phyloP scores from a whole-genome alignment of 2,888 invertebrate species.

The Melieria picta region DNA sequence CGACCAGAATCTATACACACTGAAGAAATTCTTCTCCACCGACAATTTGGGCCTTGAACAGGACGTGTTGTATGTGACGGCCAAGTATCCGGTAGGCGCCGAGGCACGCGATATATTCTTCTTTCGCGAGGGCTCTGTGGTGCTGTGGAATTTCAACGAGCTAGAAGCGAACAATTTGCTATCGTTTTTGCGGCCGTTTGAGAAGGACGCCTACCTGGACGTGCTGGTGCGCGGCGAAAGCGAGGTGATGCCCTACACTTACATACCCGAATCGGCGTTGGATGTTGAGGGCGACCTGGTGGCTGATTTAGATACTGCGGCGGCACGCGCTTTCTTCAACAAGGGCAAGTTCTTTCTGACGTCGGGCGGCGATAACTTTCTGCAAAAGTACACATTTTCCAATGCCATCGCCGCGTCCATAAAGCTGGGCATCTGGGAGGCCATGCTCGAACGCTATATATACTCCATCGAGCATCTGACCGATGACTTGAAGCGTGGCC shows the following conservation, averaged over 20 bases:
- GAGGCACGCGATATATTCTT: constrained; percentile 89
- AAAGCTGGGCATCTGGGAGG: constrained; percentile 94
- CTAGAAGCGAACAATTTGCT: constrained; percentile 82
- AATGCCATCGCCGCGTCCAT: constrained; percentile 94
- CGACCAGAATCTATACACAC: constrained; percentile 81
- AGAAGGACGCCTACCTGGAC: constrained; percentile 76
- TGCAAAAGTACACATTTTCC: constrained; percentile 94
- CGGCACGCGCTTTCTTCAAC: constrained; percentile 64
- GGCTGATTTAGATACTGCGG: constrained; percentile 47
- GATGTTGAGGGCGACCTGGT: constrained; percentile 65
- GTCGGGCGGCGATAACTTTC: constrained; percentile 69
- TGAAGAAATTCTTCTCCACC: constrained; percentile 69
- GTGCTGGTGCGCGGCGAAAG: constrained; percentile 78
- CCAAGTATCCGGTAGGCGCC: constrained; percentile 80
- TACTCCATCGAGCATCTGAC: constrained; percentile 85
- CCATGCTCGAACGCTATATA: constrained; percentile 83
- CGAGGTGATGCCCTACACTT: constrained; percentile 85
- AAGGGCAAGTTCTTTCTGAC: constrained; percentile 62
- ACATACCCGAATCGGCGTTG: constrained; percentile 62
- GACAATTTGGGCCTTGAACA: constrained; percentile 69
- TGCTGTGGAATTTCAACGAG: constrained; percentile 90
- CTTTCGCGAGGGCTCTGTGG: constrained; percentile 89
- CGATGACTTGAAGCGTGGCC: constrained; percentile 80
- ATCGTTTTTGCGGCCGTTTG: constrained; percentile 75
- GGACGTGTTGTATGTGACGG: constrained; percentile 85